Evolutionary conservation across 2,888 invertebrate genomes (phyloP).

Genomic region (Polyommatus iphigenia): DNA sequence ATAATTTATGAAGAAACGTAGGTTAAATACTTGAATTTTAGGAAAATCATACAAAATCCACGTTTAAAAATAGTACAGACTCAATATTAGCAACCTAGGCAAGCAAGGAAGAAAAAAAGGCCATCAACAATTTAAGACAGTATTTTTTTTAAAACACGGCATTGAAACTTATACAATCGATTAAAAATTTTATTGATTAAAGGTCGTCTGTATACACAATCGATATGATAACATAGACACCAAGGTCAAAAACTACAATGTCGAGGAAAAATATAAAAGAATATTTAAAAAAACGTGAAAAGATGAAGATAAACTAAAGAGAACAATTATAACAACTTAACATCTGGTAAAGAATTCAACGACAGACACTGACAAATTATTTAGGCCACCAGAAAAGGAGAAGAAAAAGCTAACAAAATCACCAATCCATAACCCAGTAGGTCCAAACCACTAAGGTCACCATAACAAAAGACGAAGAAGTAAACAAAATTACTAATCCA

Average conservation of each 20-base stretch:
- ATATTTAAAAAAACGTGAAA: too few species aligned
- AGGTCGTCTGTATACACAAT: conserved; percentile 2
- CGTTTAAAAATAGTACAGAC: too few species aligned
- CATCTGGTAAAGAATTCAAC: neutral
- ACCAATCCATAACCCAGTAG: neutral
- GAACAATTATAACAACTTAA: neutral
- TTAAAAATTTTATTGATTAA: neutral
- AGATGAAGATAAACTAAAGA: too few species aligned
- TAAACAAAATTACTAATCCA: neutral
- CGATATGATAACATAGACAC: neutral
- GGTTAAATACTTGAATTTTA: too few species aligned
- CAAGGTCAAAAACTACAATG: neutral
- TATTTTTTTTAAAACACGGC: neutral
- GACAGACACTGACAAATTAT: too few species aligned
- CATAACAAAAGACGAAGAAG: neutral
- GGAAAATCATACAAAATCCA: too few species aligned
- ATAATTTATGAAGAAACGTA: too few species aligned
- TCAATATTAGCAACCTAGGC: neutral
- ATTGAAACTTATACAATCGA: neutral
- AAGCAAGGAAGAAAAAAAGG: neutral
- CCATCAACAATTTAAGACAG: neutral
- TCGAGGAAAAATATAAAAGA: neutral
- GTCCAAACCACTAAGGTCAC: neutral
- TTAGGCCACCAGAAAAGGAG: too few species aligned
- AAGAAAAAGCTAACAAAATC: too few species aligned